A percentile compares a stretch with the other conserved stretches of the same genome.
phyloP scores from a whole-genome alignment of 2,797 vertebrate genomes.

The Manis crassicaudata region DNA sequence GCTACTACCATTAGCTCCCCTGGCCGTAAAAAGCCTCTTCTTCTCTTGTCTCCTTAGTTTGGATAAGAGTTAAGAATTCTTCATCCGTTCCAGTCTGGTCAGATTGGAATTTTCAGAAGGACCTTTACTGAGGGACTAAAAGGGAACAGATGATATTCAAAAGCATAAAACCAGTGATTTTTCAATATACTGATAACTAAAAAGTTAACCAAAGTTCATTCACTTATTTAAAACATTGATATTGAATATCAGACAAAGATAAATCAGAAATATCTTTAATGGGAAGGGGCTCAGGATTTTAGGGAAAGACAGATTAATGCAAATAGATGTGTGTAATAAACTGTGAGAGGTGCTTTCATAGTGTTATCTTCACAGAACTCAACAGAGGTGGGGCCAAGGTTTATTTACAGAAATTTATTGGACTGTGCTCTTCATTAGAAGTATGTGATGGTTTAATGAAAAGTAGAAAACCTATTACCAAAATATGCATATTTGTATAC shows the following conservation, averaged over 20 bases:
- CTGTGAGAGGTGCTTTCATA: background rate
- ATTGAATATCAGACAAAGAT: background rate
- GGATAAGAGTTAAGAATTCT: background rate
- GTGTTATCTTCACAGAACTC: background rate
- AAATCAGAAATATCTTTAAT: background rate
- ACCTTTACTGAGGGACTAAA: background rate
- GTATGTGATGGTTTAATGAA: conserved; percentile 4
- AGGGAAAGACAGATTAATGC: background rate
- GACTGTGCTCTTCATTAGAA: background rate
- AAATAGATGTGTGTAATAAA: background rate
- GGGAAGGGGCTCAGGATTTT: background rate
- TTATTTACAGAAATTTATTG: background rate
- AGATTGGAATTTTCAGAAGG: conserved; percentile 34
- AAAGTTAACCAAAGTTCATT: background rate
- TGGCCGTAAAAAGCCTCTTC: background rate
- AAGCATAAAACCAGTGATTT: background rate
- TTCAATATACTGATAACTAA: background rate
- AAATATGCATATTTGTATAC: background rate
- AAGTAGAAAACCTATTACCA: conserved; percentile 12
- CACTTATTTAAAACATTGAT: background rate
- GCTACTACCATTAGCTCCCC: background rate
- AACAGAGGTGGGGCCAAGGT: background rate
- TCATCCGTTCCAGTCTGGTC: background rate
- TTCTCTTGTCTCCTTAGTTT: background rate
- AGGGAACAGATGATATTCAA: background rate